A percentile compares a stretch with the other conserved stretches of the same genome.
phyloP scores from a whole-genome alignment of 2,888 invertebrate species.

The Pegoplata infirma region DNA sequence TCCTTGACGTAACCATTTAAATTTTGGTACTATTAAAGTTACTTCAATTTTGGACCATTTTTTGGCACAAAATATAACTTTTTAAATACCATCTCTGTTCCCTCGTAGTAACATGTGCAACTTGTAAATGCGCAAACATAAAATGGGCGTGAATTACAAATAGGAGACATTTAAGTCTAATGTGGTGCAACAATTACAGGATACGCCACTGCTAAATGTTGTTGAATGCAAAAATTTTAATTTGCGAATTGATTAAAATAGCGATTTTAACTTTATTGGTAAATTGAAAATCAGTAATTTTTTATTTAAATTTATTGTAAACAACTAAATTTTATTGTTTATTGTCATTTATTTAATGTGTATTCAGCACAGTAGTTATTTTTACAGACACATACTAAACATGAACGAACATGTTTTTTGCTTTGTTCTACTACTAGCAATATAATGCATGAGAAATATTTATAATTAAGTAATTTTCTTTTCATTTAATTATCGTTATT shows the following conservation, averaged over 20 bases:
- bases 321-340: slow-evolving; percentile 60
- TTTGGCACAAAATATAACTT: too few relatives aligned
- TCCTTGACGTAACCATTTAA: too few relatives aligned
- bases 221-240: slow-evolving; percentile 63
- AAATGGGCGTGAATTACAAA: slow-evolving; percentile 6
- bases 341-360: slow-evolving; percentile 56
- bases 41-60: too few relatives aligned
- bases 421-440: too few relatives aligned
- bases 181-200: neutral
- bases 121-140: slow-evolving; percentile 16
- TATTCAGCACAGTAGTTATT: slow-evolving; percentile 22
- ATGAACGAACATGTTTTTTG: neutral
- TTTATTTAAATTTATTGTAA: slow-evolving; percentile 35
- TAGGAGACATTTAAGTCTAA: slow-evolving; percentile 1
- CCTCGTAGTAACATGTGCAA: slow-evolving; percentile 1
- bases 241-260: slow-evolving; percentile 76
- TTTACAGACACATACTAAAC: neutral
- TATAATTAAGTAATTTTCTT: slow-evolving; percentile 32
- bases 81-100: too few relatives aligned
- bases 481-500: slow-evolving; percentile 53
- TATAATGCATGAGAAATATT: neutral
- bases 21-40: too few relatives aligned
- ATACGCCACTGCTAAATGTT: slow-evolving; percentile 28
- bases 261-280: slow-evolving; percentile 77
- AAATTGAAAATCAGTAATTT: slow-evolving; percentile 72